Conservation (phyloP, 2,797 vertebrate genomes). For the Leontocebus nigricollis region DNA sequence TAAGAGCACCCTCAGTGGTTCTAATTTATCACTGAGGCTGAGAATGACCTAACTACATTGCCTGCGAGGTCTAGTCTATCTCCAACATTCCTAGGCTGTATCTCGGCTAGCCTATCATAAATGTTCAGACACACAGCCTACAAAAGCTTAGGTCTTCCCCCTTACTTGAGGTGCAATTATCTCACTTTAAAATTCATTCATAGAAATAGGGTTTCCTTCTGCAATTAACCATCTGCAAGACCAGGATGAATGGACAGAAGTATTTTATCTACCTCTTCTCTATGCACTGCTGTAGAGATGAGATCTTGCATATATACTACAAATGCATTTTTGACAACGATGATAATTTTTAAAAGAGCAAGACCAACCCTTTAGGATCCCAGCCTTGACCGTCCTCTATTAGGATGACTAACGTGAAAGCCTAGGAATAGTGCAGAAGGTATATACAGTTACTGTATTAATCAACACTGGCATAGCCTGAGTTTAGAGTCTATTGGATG, state of each 20-base stretch:
- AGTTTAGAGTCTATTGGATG: background rate
- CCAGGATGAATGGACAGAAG: background rate
- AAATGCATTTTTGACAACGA: background rate
- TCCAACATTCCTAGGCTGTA: background rate
- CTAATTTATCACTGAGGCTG: background rate
- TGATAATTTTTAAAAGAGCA: background rate
- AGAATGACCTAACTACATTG: background rate
- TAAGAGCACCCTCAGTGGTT: background rate
- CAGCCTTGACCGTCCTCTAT: background rate
- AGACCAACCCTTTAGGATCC: background rate
- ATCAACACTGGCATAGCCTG: background rate
- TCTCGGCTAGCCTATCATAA: background rate
- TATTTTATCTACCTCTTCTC: background rate
- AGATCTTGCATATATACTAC: background rate
- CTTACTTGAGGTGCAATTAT: background rate
- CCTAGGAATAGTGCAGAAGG: background rate
- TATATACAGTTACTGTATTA: background rate
- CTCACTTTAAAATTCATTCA: background rate
- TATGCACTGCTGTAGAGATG: background rate
- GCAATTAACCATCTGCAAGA: background rate
- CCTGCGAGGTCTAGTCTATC: background rate
- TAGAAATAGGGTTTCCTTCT: background rate
- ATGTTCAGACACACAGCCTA: background rate
- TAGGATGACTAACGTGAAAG: background rate
- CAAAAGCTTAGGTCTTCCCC: background rate